A percentile compares a stretch with the other conserved stretches of the same genome.
phyloP scores from a whole-genome alignment of 2,797 vertebrate genomes.

The Babyrousa celebensis region DNA sequence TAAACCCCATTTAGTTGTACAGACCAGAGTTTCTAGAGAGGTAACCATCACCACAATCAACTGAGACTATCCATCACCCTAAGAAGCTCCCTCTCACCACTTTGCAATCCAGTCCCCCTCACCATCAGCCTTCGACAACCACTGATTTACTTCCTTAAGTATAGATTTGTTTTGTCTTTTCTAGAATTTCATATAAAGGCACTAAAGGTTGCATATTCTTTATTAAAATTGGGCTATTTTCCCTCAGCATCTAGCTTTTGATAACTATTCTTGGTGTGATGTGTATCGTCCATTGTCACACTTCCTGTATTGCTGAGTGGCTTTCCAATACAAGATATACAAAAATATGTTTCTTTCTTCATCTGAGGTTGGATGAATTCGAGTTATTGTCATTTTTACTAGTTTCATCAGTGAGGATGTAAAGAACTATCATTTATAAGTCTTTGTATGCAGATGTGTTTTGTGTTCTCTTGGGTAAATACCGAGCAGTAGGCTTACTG shows the following conservation, averaged over 20 bases:
- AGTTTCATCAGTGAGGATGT: background rate
- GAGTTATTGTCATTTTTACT: background rate
- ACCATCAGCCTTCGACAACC: background rate
- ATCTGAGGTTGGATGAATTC: background rate
- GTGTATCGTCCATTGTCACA: background rate
- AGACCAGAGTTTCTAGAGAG: background rate
- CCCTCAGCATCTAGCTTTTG: background rate
- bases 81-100: background rate
- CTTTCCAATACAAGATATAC: background rate
- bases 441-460: background rate
- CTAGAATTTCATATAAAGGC: background rate
- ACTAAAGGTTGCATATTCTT: background rate
- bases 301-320: background rate
- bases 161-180: background rate
- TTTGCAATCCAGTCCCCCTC: background rate
- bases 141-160: background rate
- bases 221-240: background rate
- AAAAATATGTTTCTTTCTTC: background rate
- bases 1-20: background rate
- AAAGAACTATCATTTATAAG: background rate
- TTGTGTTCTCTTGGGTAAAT: background rate
- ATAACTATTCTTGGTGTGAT: background rate
- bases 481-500: background rate
- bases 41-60: background rate
- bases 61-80: background rate